Evolutionary conservation across 2,888 invertebrate genomes (phyloP), one percentile per base, ranked within the genome.

Genomic region (Chloroclysta siterata): DNA sequence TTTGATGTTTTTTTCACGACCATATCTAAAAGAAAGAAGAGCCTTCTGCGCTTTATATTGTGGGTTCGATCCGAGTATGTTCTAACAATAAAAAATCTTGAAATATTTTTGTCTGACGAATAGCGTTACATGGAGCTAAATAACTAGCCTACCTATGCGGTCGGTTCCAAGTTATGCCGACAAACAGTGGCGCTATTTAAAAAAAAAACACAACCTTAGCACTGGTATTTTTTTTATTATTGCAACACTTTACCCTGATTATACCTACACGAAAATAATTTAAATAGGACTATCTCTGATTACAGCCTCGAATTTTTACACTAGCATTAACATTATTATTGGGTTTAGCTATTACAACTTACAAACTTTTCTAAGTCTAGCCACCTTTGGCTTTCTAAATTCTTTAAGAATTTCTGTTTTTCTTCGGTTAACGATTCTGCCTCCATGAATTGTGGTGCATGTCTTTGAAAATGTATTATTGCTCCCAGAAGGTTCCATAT

Each of bases 401-500:
- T 83, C 2, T 87, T 77, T 47, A 94, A 70, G 78, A 94, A 94
- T 28, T 80, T 66, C 57, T 83, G 72, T 68, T 89, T 85, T 14
- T 78, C 76, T 22, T 77, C 76, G 71, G 78, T 89, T 11, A 80
- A 77, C 11, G 67, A 63, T 54, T 76, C 73, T 28, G 83, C 72
- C 66, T 70, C 69, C 65, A 75, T 74, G 0, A 71, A 56, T 6
- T 79, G 72, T 0, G 86, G 84, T 0, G 87, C 83, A 70, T 89
- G 74, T 65, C 95, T 94, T 89, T 99, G 99, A 87, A 97, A 99
- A 76, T 96, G 95, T 76, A 99, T 95, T 65, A 99, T 94, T 29
- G 97, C 97, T 17, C 94, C 94, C 70, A 99, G 90, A 55, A 99
- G 94, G 87, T 99, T 96, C 98, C 98, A 99, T 65, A 98, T 94